A percentile compares a stretch with the other conserved stretches of the same genome.
These are phyloP conservation scores for Elgaria multicarinata DNA, from an alignment of 2,113 vertebrate species.

Conservation along the genomic window DNA sequence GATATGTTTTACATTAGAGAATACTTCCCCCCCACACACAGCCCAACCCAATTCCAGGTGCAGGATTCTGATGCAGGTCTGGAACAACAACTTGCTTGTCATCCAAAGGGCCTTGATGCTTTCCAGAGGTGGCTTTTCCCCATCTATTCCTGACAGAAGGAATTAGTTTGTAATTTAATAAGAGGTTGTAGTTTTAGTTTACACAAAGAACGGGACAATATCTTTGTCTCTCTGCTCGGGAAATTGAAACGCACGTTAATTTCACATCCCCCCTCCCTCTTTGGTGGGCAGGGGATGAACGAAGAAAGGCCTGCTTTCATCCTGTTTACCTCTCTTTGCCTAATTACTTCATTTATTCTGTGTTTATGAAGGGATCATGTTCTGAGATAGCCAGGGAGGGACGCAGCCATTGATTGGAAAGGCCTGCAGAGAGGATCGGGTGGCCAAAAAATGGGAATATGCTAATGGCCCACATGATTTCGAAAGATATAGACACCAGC, in stretches of 20 bases:
- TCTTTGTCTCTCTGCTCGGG: constrained; percentile 5
- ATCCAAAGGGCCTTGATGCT: constrained; percentile 5
- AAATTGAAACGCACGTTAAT: background rate
- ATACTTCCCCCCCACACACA: no score
- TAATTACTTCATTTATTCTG: constrained; percentile 20
- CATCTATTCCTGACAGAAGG: constrained; percentile 14
- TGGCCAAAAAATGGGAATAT: background rate
- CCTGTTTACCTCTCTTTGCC: constrained; percentile 30
- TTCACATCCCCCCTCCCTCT: background rate
- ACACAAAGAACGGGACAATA: constrained; percentile 23
- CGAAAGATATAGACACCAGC: background rate
- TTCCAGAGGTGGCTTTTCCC: constrained; percentile 15
- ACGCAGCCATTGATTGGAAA: constrained; percentile 9
- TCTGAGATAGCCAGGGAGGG: background rate
- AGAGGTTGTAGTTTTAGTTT: constrained; percentile 12
- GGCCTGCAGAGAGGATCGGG: background rate
- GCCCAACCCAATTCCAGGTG: background rate
- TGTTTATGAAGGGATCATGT: constrained; percentile 22
- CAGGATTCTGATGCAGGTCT: background rate
- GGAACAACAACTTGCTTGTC: background rate
- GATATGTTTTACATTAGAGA: no score
- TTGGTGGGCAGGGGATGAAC: background rate
- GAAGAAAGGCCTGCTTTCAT: constrained; percentile 21
- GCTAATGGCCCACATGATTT: background rate
- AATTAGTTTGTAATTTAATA: constrained; percentile 40